These are phyloP conservation scores for Ondatra zibethicus DNA, from an alignment of 2,113 vertebrate genomes.

Conservation along the genomic window DNA sequence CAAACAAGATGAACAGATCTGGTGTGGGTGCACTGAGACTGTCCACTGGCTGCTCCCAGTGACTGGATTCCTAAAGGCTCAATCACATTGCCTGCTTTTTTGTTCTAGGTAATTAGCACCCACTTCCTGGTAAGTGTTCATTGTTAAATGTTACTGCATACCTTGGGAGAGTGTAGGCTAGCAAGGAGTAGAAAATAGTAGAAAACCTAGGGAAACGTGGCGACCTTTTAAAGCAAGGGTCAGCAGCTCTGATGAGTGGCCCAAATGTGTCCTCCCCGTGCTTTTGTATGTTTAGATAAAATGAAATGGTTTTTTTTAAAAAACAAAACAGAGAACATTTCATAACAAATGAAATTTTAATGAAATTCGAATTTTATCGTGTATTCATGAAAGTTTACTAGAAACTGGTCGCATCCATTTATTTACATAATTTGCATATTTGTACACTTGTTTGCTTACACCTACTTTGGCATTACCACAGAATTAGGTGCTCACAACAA, in stretches of 20 bases:
- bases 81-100: not conserved
- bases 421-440: not conserved
- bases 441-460: not conserved
- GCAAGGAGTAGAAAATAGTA: not conserved
- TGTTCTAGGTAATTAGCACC: not conserved
- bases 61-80: not conserved
- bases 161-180: not conserved
- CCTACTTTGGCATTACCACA: not conserved
- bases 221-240: not conserved
- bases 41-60: not conserved
- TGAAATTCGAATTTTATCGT: slow-evolving; percentile 27
- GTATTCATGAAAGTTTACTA: not conserved
- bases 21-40: not conserved
- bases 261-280: not conserved
- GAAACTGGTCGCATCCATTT: not conserved
- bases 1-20: not conserved
- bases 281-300: not conserved
- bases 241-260: not conserved
- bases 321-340: not conserved
- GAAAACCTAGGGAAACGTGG: not conserved
- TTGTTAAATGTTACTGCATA: not conserved
- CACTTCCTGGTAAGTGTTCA: not conserved
- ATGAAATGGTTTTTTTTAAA: not conserved
- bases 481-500: not conserved
- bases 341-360: slow-evolving; percentile 17